Conservation (phyloP, 2,797 vertebrate genomes). For the Siniperca scherzeri region DNA sequence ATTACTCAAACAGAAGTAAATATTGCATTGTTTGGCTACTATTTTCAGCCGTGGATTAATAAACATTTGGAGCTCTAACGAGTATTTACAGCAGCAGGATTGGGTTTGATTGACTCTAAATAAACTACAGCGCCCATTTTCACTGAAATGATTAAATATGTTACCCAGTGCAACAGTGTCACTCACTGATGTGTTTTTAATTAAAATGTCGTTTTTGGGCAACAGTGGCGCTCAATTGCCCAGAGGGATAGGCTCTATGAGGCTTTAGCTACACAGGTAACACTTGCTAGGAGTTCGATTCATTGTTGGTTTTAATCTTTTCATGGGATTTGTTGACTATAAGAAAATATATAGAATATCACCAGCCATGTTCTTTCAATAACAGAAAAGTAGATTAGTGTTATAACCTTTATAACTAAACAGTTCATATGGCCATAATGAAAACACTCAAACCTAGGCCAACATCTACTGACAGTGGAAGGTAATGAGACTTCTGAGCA, state of each 20-base stretch:
- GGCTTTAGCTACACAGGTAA: not conserved
- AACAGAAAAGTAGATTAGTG: not conserved
- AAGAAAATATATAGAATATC: not conserved
- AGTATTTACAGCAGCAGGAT: not conserved
- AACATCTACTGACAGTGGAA: not conserved
- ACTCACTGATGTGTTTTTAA: constrained; percentile 12
- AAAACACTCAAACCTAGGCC: not conserved
- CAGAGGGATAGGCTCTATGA: not conserved
- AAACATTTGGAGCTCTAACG: not conserved
- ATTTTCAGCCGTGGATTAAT: not conserved
- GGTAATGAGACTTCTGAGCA: not conserved
- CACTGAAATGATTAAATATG: not conserved
- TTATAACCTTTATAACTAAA: not conserved
- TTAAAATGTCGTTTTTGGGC: not conserved
- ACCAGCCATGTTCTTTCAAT: not conserved
- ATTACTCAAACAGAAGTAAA: not conserved
- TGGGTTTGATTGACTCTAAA: not conserved
- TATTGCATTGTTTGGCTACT: not conserved
- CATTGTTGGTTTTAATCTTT: not conserved
- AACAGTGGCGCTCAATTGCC: not conserved
- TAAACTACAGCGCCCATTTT: not conserved
- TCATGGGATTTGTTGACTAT: not conserved
- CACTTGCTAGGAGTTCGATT: not conserved
- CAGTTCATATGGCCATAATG: not conserved
- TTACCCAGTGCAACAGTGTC: not conserved